Conservation (phyloP, 2,888 invertebrate species). For the Schizotus pectinicornis region DNA sequence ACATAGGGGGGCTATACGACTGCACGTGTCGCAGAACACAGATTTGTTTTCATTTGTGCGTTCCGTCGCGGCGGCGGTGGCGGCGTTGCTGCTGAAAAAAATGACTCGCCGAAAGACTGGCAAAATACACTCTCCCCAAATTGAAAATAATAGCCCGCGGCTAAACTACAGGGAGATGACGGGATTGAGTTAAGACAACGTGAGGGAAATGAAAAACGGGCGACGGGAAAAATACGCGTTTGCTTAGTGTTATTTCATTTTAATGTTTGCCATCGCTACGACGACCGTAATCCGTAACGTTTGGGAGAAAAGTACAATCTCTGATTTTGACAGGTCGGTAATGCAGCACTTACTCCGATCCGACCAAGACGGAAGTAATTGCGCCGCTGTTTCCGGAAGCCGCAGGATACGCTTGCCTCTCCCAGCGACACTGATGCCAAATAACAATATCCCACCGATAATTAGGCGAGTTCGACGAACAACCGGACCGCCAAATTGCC, state of each 20-base stretch:
- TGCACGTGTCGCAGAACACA: conserved; percentile 33
- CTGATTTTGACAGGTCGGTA: conserved; percentile 35
- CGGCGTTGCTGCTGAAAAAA: conserved; percentile 24
- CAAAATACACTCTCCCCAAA: conserved; percentile 48
- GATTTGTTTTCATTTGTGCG: conserved; percentile 49
- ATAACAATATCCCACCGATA: too few relatives aligned
- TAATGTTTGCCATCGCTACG: conserved; percentile 10
- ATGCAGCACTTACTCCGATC: conserved; percentile 8
- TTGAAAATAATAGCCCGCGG: conserved; percentile 53
- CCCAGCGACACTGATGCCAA: neutral
- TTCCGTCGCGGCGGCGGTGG: conserved; percentile 23
- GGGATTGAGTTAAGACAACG: conserved; percentile 51
- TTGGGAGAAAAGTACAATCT: conserved; percentile 33
- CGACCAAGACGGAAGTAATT: conserved; percentile 23
- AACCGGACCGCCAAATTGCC: too few relatives aligned
- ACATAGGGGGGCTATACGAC: neutral
- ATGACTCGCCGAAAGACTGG: conserved; percentile 39
- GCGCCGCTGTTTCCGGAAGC: conserved; percentile 7
- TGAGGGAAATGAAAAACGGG: conserved; percentile 43
- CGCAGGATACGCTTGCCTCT: neutral
- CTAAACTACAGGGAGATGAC: conserved; percentile 43
- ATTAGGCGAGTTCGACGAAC: too few relatives aligned
- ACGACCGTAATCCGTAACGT: conserved; percentile 16
- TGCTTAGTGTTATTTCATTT: conserved; percentile 18
- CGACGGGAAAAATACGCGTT: conserved; percentile 19